Evolutionary conservation across 2,113 vertebrate genomes (phyloP), one percentile per base, ranked within the genome.

Genomic region (Serranochromis macrocephalus): DNA sequence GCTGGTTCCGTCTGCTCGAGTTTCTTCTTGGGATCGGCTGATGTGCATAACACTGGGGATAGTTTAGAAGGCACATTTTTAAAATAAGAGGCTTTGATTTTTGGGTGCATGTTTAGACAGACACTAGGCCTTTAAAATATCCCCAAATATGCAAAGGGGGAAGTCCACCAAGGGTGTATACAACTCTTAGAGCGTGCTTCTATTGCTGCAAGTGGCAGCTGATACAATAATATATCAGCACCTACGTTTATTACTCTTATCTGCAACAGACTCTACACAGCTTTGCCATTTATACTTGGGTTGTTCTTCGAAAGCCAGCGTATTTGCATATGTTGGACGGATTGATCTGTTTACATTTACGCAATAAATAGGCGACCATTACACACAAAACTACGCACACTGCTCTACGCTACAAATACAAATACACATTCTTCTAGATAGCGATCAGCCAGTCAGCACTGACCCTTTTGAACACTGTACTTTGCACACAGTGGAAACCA

Each of bases 371-470:
- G 45, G 26, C 3, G 3, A 51, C 14, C 10, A 53, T 40, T 40
- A 68, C 4, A 8, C n/a, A 58, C 7, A 80, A 68, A 87, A 82
- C 53, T 19, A 45, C 7, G 14, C 36, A 47, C 55, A 80, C 54
- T 80, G 57, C 57, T 71, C 9, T 68, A 68, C 1, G 3, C 33
- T 68, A 38, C 11, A 68, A 68, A 68, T 68, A 21, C 61, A 68
- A 68, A 68, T 68, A 68, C 33, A 68, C 61, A 21, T n/a, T 42
- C 14, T 75, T 57, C 5, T 17, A 87, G 81, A 91, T 85, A 81
- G 75, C 7, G 9, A 93, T 91, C 85, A 85, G n/a, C 85, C 31
- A 54, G 89, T 93, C 85, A 90, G 91, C 87, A 90, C 3, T 47
- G 42, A 40, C 11, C 66, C 53, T 80, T 83, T 90, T 85, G 51